Evolutionary conservation across 2,888 invertebrate species (phyloP), one percentile per base, ranked within the genome.

Genomic region (Euplexia lucipara): DNA sequence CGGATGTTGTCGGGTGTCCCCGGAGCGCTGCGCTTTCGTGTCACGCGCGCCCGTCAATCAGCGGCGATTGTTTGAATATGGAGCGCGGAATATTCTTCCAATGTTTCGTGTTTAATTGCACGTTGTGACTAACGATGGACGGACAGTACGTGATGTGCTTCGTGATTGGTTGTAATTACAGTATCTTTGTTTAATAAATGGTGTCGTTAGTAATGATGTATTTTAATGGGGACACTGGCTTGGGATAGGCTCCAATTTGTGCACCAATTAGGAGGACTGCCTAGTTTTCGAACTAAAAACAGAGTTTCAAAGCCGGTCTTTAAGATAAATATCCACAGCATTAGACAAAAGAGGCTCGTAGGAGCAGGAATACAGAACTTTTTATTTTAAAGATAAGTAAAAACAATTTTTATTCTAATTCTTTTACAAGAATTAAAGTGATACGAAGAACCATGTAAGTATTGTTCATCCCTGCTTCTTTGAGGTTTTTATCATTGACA

Each of bases 31-130:
- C 45, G 71, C 61, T 65, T 59, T 78, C 57, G 58, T 63, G 76
- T 76, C 79, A 78, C 76, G 74, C 67, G 70, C 70, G 67, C 9
- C 58, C 45, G 53, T 70, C 79, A 78, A 79, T 78, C 77, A 79
- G 52, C 32, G 7, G 39, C 54, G 35, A 67, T 78, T 79, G 77
- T 79, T 79, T 74, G 58, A 74, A 76, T 63, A 66, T 74, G 51
- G 67, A 70, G 64, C 70, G 52, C 44, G 53, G 48, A 70, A 65
- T 74, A 70, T 74, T 69, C 66, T 72, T 75, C 48, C 60, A 18
- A 72, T 69, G 66, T 70, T 69, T 53, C 34, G 39, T 54, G 63
- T 78, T 75, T 75, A 79, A 79, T 73, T 79, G 62, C 45, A 20
- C 22, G 20, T 39, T 47, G 56, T 51, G 41, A 69, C 56, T 67